Percentiles rank a stretch among this genome's conserved stretches.
phyloP scores from a whole-genome alignment of 2,113 vertebrate genomes.

The Elanus axillaris region DNA sequence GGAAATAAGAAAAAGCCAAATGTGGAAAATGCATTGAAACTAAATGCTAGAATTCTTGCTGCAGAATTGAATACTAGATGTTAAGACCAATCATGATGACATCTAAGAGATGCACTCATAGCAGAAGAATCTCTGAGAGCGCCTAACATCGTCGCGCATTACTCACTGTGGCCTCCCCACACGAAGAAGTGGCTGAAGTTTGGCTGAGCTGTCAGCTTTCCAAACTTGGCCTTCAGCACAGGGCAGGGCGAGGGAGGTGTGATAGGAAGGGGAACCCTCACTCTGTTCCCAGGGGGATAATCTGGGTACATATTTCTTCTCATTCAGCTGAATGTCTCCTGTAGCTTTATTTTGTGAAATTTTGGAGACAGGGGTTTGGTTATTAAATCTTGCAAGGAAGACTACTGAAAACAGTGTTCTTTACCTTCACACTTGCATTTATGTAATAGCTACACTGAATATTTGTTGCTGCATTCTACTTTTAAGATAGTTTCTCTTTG shows the following conservation, averaged over 20 bases:
- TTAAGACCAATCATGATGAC: no score
- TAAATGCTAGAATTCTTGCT: neutral
- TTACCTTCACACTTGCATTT: neutral
- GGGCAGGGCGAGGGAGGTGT: no score
- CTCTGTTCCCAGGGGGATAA: neutral
- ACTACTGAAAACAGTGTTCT: neutral
- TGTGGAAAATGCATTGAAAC: neutral
- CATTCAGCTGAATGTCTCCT: neutral
- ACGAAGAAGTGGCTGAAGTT: neutral
- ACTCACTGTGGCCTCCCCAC: neutral
- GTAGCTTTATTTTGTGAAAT: neutral
- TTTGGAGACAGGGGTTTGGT: neutral
- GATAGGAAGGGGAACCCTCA: neutral
- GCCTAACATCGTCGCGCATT: neutral
- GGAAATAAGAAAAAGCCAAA: neutral
- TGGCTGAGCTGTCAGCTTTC: neutral
- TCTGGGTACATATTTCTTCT: neutral
- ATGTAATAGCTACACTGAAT: neutral
- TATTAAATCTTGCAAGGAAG: neutral
- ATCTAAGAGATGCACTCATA: neutral
- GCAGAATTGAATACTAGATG: neutral
- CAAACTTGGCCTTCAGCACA: neutral
- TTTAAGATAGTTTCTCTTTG: neutral
- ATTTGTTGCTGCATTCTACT: neutral
- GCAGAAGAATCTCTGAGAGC: neutral